Percentiles rank a stretch among this genome's conserved stretches.
Conservation (phyloP, 2,113 vertebrate genomes). For the Sus scrofa region T2T-Sscrofa CM000812.6:212051501-212052000, state of each 20-base stretch:
- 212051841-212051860: slow-evolving; percentile 46
- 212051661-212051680: not conserved
- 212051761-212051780: slow-evolving; percentile 44
- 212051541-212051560: not conserved
- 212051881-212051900: slow-evolving; percentile 7
- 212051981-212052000: not conserved
- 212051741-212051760: slow-evolving; percentile 35
- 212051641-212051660: not conserved
- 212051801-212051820: slow-evolving; percentile 39
- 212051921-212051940: not conserved
- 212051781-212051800: slow-evolving; percentile 48
- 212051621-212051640: not conserved
- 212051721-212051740: slow-evolving; percentile 32
- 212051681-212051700: not conserved
- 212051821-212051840: slow-evolving; percentile 43
- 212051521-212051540: not conserved
- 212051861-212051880: slow-evolving; percentile 49
- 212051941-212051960: not conserved
- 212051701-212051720: slow-evolving; percentile 35
- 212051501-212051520: not conserved
- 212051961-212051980: not conserved
- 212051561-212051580: slow-evolving; percentile 16
- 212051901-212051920: slow-evolving; percentile 30
- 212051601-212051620: slow-evolving; percentile 11
- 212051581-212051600: not conserved